phyloP scores from a whole-genome alignment of 2,113 vertebrate genomes.

The Mionectes macconnelli region DNA sequence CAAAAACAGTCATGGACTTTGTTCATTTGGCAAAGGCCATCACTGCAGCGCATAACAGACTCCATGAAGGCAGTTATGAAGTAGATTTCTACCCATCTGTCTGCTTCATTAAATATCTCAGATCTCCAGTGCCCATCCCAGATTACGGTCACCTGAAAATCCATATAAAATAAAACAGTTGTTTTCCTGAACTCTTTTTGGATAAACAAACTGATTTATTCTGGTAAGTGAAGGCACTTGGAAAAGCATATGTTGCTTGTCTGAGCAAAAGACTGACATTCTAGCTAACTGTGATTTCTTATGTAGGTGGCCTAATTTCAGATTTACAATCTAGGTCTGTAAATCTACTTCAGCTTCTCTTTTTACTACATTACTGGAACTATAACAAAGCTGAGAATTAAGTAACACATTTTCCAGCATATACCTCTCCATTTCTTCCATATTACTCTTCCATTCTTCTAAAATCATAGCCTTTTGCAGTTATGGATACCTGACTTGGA shows the following conservation, averaged over 20 bases:
- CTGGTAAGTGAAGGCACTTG: background rate
- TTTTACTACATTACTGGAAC: background rate
- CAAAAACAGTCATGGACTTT: background rate
- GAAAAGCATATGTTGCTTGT: background rate
- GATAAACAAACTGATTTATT: background rate
- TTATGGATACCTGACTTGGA: background rate
- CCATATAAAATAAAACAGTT: background rate
- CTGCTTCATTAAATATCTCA: background rate
- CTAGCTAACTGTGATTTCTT: background rate
- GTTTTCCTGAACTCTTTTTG: background rate
- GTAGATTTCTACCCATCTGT: background rate
- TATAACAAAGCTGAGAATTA: background rate
- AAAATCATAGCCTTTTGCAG: background rate
- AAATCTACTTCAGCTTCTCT: background rate
- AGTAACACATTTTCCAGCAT: background rate
- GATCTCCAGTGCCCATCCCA: background rate
- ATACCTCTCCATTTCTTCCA: background rate
- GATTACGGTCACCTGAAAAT: background rate
- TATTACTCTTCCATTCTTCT: background rate
- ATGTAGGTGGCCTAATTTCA: background rate
- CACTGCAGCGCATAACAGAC: background rate
- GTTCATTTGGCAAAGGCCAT: background rate
- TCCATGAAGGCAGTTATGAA: background rate
- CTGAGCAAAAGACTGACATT: background rate
- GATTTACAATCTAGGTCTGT: background rate